These are phyloP conservation scores for pig (Sus scrofa) DNA, from an alignment of 2,113 vertebrate species.

Conservation along the genomic window DNA sequence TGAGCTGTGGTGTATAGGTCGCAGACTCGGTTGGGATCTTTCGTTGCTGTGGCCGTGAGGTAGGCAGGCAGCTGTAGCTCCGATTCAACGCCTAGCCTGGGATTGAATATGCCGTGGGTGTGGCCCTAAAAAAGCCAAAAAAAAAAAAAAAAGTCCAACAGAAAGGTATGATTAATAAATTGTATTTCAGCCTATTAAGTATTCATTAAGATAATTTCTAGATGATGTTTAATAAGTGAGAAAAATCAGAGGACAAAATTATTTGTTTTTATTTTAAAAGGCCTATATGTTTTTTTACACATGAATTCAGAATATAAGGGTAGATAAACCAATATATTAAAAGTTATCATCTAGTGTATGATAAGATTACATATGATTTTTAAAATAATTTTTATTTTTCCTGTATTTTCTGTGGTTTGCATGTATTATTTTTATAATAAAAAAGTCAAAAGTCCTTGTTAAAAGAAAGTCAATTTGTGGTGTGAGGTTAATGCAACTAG, in stretches of 20 bases:
- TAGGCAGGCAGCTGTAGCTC: too few relatives aligned
- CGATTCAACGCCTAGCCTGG: too few relatives aligned
- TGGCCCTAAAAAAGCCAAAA: too few relatives aligned
- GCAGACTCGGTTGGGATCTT: too few relatives aligned
- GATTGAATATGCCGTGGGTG: too few relatives aligned
- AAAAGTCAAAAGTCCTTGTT: not conserved
- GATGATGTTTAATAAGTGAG: slow-evolving; percentile 35
- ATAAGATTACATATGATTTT: not conserved
- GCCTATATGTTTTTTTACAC: not conserved
- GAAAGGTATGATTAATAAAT: slow-evolving; percentile 20
- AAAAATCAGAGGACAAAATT: slow-evolving; percentile 37
- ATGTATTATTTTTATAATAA: slow-evolving; percentile 39
- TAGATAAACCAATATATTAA: slow-evolving; percentile 31
- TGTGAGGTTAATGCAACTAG: slow-evolving; percentile 31
- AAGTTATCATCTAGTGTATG: slow-evolving; percentile 31
- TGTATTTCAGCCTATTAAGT: not conserved
- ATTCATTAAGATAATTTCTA: slow-evolving; percentile 50
- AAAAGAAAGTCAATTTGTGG: slow-evolving; percentile 29
- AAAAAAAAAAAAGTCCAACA: not conserved
- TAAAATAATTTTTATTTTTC: slow-evolving; percentile 34
- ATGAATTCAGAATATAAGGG: slow-evolving; percentile 25
- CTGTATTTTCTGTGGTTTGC: slow-evolving; percentile 6
- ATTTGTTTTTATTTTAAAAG: slow-evolving; percentile 48
- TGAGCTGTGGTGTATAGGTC: too few relatives aligned
- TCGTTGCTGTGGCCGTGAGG: too few relatives aligned